Base-by-base conservation (phyloP, 2,888 invertebrate genomes). In the Ormyrus pomaceus region DNA sequence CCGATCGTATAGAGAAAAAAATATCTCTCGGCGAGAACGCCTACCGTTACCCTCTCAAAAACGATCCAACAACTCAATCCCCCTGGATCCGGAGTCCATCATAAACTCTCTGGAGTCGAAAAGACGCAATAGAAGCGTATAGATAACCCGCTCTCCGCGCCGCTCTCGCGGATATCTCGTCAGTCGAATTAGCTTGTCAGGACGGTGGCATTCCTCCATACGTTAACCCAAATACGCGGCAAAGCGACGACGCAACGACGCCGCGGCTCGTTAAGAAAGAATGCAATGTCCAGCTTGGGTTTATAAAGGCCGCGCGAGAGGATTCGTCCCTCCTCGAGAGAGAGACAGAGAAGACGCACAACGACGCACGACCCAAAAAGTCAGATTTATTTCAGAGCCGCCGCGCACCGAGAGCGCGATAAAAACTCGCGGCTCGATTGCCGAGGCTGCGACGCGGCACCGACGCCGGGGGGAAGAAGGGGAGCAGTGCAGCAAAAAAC, bases 141-240 rank as follows among this genome's bases (percentile, higher is more conserved):
- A 0, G 19, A 19, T 19, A 19, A 19, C 19, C 19, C 45, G 13
- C 19, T 19, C 13, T 19, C 48, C 8, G 59, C 48, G 61, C 4
- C 8, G 45, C 65, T 19, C 8, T 82, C 83, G 59, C 5, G 19
- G 19, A 19, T 19, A 19, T 19, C 19, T 19, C 19, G 19, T 19
- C 19, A 0, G 19, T 19, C 19, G 86, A 86, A 87, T 87, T 85
- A 86, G 86, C 86, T 86, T 85, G 87, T 87, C 87, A 86, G 77
- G 82, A 78, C 81, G 84, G 83, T 83, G 83, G 85, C 87, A 89
- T 89, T 89, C 88, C 87, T 89, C 85, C 88, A 87, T 88, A 87
- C 85, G 87, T 88, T 89, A 88, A 88, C 87, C 87, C 86, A 89
- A 88, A 89, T 87, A 87, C 86, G 82, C 83, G 81, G 19, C 13